phyloP scores from a whole-genome alignment of 2,113 vertebrate species.

The Pipa parva region DNA sequence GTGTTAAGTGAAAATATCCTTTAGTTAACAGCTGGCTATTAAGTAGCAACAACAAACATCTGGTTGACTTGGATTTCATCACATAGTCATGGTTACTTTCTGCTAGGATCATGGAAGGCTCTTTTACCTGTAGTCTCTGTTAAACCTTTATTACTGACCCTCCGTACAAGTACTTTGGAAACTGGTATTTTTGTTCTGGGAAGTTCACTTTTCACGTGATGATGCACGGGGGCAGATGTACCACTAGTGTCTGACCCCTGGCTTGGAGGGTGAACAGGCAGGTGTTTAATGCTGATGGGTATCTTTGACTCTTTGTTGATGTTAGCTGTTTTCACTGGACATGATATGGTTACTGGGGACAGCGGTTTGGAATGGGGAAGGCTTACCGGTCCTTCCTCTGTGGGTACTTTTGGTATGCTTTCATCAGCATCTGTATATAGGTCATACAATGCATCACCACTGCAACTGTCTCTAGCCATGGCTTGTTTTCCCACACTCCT shows the following conservation, averaged over 20 bases:
- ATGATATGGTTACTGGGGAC: conserved; percentile 62
- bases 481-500: conserved; percentile 61
- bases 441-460: conserved; percentile 74
- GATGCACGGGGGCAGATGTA: conserved; percentile 61
- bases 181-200: conserved; percentile 92
- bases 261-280: conserved; percentile 72
- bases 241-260: conserved; percentile 65
- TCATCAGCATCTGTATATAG: conserved; percentile 74
- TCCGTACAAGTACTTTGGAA: conserved; percentile 87
- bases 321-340: conserved; percentile 65
- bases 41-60: neutral
- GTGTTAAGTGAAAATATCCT: conserved; percentile 44
- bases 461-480: conserved; percentile 67
- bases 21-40: conserved; percentile 28
- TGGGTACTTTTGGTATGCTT: conserved; percentile 52
- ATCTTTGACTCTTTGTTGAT: conserved; percentile 86
- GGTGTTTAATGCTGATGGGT: conserved; percentile 84
- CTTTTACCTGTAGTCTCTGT: conserved; percentile 62
- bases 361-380: conserved; percentile 68
- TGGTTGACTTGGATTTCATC: conserved; percentile 33
- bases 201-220: conserved; percentile 73
- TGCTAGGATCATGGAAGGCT: conserved; percentile 64
- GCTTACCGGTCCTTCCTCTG: conserved; percentile 61
- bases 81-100: conserved; percentile 67
- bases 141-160: conserved; percentile 73